Percentiles rank a stretch among this genome's conserved stretches.
phyloP scores from a whole-genome alignment of 64 coral and sea anemone species.

The Acropora yongei region DNA sequence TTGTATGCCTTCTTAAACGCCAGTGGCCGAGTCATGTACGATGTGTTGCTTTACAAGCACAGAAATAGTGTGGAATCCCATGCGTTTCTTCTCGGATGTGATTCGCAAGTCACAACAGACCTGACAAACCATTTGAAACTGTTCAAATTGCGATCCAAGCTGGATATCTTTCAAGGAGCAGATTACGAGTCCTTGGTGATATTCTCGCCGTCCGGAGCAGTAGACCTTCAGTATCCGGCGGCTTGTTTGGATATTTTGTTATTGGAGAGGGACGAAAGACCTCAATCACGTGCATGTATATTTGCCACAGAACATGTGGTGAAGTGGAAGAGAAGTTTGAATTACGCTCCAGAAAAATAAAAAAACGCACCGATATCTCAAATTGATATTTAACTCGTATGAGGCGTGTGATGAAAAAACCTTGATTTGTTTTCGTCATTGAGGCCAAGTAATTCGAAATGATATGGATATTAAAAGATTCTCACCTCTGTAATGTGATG shows the following conservation, averaged over 20 bases:
- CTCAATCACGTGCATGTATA: no score
- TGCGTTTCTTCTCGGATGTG: constrained; percentile 82
- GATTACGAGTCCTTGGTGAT: constrained; percentile 69
- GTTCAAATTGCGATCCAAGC: constrained; percentile 94
- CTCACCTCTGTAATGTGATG: no score
- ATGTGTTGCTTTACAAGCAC: constrained; percentile 82
- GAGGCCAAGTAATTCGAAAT: no score
- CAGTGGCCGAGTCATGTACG: constrained; percentile 86
- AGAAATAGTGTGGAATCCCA: constrained; percentile 23
- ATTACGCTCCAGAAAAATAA: no score
- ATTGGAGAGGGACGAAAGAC: constrained; percentile 44
- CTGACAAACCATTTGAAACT: constrained; percentile 79
- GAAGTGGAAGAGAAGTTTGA: no score
- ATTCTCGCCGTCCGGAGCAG: constrained; percentile 33
- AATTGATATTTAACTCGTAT: no score
- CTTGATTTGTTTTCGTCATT: no score
- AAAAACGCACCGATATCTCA: no score
- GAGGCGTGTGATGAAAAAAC: no score
- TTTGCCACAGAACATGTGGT: no score
- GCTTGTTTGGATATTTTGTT: constrained; percentile 1
- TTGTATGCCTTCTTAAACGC: constrained; percentile 92
- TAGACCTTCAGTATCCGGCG: not conserved
- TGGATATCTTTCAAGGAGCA: constrained; percentile 63
- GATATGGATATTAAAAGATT: no score
- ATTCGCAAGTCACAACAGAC: constrained; percentile 37